A percentile compares a stretch with the other conserved stretches of the same genome.
Evolutionary conservation across 2,888 invertebrate species (phyloP).

Genomic region (Aleiodes alternator): DNA sequence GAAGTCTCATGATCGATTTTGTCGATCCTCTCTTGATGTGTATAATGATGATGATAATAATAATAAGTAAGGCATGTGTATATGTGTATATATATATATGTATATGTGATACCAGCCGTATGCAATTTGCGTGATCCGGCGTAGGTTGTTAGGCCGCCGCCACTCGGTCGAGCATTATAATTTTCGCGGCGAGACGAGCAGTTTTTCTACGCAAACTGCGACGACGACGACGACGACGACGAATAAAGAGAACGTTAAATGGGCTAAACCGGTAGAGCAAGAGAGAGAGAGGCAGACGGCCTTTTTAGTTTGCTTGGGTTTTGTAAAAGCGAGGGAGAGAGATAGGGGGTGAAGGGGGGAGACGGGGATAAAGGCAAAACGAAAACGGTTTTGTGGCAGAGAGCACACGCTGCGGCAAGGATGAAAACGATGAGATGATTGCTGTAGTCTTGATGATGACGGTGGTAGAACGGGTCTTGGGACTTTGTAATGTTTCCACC

Average conservation of each 20-base stretch:
- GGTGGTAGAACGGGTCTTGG: constrained; percentile 52
- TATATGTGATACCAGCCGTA: constrained; percentile 46
- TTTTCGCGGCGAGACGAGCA: constrained; percentile 52
- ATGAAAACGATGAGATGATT: constrained; percentile 65
- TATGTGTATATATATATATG: constrained; percentile 30
- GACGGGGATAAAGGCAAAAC: constrained; percentile 12
- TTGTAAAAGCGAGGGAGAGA: constrained; percentile 17
- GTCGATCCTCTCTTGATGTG: constrained; percentile 34
- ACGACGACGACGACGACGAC: constrained; percentile 6
- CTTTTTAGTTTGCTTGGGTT: constrained; percentile 22
- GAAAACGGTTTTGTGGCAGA: constrained; percentile 20
- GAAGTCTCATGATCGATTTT: constrained; percentile 32
- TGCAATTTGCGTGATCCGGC: constrained; percentile 50
- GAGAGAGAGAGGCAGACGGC: constrained; percentile 22
- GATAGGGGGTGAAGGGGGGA: background rate
- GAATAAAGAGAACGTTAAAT: constrained; percentile 20
- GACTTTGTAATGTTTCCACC: constrained; percentile 48
- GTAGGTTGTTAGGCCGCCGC: constrained; percentile 51
- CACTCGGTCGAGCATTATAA: constrained; percentile 52
- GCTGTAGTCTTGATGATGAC: constrained; percentile 57
- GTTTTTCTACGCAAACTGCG: constrained; percentile 46
- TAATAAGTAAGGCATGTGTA: constrained; percentile 39
- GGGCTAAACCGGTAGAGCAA: background rate
- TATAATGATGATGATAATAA: constrained; percentile 46
- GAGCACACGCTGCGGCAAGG: constrained; percentile 52